phyloP scores from a whole-genome alignment of 2,888 invertebrate genomes.

The Chaetoderma sp. region DNA sequence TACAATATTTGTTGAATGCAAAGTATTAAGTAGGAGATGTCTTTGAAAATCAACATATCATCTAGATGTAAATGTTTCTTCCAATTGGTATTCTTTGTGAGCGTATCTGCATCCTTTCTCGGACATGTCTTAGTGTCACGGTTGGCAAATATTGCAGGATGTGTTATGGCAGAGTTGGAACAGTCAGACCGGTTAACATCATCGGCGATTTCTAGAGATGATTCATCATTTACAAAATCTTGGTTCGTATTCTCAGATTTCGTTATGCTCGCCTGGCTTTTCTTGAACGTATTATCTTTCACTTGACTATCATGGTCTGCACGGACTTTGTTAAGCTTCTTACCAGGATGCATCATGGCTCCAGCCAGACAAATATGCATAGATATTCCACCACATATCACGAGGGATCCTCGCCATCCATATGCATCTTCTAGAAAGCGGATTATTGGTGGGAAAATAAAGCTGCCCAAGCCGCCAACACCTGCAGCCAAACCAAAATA shows the following conservation, averaged over 20 bases:
- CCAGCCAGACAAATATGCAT: constrained; percentile 8
- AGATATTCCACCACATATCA: constrained; percentile 9
- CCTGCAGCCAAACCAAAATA: constrained; percentile 8
- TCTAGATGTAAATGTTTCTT: not conserved
- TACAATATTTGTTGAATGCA: constrained; percentile 3
- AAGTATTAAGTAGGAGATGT: constrained; percentile 21
- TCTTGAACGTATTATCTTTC: too few species aligned
- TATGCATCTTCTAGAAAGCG: constrained; percentile 4
- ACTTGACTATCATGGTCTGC: too few species aligned
- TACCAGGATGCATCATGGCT: constrained; percentile 10
- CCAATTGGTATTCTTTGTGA: too few species aligned
- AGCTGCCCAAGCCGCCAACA: constrained; percentile 10
- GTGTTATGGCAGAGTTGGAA: too few species aligned
- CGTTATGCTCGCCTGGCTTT: too few species aligned
- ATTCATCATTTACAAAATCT: not conserved
- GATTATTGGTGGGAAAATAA: constrained; percentile 5
- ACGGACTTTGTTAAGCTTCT: too few species aligned
- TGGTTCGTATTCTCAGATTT: too few species aligned
- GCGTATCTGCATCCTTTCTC: too few species aligned
- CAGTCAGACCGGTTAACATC: too few species aligned
- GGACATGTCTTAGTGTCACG: too few species aligned
- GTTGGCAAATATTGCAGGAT: too few species aligned
- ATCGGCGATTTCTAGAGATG: too few species aligned
- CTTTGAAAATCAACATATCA: constrained; percentile 17
- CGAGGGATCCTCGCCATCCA: constrained; percentile 13